These are phyloP conservation scores for Phaonia tiefii DNA, from an alignment of 2,888 invertebrate genomes.

Conservation along the genomic window DNA sequence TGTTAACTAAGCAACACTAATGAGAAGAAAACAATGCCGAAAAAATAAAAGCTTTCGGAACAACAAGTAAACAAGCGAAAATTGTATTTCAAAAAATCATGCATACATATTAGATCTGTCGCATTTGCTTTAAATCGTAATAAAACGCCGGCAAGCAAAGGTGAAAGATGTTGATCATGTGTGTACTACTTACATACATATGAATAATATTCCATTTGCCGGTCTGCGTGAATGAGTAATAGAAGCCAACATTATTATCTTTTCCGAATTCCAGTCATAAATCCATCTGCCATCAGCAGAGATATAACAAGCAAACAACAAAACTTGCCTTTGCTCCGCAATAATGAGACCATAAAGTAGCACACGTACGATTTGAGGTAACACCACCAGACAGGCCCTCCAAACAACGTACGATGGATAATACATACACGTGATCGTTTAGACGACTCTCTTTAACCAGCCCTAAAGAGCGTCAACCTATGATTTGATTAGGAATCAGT, in stretches of 20 bases:
- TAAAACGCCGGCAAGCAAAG: too few species aligned
- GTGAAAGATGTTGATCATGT: too few species aligned
- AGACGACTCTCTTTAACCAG: too few species aligned
- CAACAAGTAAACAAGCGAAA: too few species aligned
- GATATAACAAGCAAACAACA: not conserved
- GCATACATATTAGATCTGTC: too few species aligned
- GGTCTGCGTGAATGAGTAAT: not conserved
- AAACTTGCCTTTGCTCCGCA: constrained; percentile 10
- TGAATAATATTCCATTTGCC: not conserved
- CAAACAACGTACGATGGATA: too few species aligned
- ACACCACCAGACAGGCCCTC: too few species aligned
- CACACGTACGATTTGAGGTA: not conserved
- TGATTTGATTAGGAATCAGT: too few species aligned
- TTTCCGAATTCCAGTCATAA: constrained; percentile 9
- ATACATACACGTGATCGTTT: too few species aligned
- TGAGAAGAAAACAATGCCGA: not conserved
- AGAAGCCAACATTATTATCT: not conserved
- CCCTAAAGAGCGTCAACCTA: too few species aligned
- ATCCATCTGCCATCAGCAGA: not conserved
- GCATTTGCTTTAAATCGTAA: too few species aligned
- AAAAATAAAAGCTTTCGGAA: constrained; percentile 3
- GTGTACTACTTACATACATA: not conserved
- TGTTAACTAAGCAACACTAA: constrained; percentile 23
- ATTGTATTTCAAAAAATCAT: too few species aligned
- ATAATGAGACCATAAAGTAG: constrained; percentile 13